Percentiles rank a stretch among this genome's conserved stretches.
Evolutionary conservation across 1,140 invertebrate species (phyloP).

Genomic region (Drosophila obscura): DNA sequence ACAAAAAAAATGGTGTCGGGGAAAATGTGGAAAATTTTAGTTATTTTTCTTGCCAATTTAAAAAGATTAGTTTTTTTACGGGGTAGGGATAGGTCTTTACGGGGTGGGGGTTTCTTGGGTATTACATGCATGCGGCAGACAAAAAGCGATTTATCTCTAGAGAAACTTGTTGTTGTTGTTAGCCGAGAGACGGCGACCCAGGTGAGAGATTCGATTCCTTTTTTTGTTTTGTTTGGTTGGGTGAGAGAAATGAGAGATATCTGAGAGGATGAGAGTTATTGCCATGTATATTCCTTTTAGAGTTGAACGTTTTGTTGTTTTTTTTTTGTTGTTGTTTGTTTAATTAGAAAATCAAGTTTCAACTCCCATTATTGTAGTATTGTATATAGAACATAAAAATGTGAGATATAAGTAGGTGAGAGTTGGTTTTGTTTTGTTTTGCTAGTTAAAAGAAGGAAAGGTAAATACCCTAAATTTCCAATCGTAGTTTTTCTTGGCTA

Average conservation of each 20-base stretch:
- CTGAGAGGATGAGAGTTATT: slow-evolving; percentile 27
- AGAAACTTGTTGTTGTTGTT: slow-evolving; percentile 26
- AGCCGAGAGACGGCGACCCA: slow-evolving; percentile 24
- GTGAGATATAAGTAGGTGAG: slow-evolving; percentile 42
- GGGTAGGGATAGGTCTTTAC: slow-evolving; percentile 7
- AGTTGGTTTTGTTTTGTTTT: slow-evolving; percentile 33
- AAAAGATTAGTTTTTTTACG: not conserved
- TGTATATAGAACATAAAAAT: slow-evolving; percentile 40
- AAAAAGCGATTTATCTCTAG: slow-evolving; percentile 31
- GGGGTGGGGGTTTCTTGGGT: not conserved
- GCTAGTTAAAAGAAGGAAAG: slow-evolving; percentile 41
- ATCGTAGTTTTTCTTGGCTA: slow-evolving; percentile 88
- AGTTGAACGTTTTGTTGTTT: slow-evolving; percentile 12
- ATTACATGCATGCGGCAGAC: slow-evolving; percentile 32
- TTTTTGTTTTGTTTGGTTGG: not conserved
- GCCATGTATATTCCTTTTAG: slow-evolving; percentile 18
- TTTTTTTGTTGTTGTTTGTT: slow-evolving; percentile 11
- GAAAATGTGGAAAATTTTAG: slow-evolving; percentile 72
- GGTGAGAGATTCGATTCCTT: slow-evolving; percentile 3
- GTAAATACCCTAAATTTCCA: slow-evolving; percentile 91
- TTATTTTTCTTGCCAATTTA: slow-evolving; percentile 25
- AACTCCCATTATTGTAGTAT: slow-evolving; percentile 28
- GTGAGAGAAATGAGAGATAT: slow-evolving; percentile 37
- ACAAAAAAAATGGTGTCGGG: slow-evolving; percentile 23
- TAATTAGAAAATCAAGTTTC: slow-evolving; percentile 21